Conservation (phyloP, 2,888 invertebrate genomes). For the Scrobipalpa atriplicella region DNA sequence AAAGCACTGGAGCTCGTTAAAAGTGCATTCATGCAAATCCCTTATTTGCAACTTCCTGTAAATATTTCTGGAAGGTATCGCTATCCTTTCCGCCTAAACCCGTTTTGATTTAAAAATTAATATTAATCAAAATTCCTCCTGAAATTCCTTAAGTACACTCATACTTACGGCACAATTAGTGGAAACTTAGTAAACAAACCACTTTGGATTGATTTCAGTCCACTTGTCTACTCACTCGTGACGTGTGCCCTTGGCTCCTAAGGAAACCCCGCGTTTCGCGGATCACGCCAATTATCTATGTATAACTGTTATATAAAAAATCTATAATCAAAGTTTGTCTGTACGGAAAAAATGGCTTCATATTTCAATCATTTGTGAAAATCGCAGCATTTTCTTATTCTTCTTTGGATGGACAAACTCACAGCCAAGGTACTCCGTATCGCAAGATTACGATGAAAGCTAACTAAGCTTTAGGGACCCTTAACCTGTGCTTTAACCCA, state of each 20-base stretch:
- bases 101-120: neutral
- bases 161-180: conserved; percentile 9
- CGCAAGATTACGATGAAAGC: too few relatives aligned
- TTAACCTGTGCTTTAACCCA: too few relatives aligned
- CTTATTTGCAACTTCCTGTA: neutral
- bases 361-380: too few relatives aligned
- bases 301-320: neutral
- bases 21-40: too few relatives aligned
- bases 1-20: too few relatives aligned
- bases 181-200: conserved; percentile 13
- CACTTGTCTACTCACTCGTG: conserved; percentile 46
- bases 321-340: neutral
- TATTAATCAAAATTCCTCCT: neutral
- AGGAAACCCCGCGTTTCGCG: conserved; percentile 54
- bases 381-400: too few relatives aligned
- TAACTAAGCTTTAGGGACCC: too few relatives aligned
- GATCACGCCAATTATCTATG: conserved; percentile 35
- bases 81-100: neutral
- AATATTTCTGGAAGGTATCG: neutral
- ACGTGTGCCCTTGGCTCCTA: conserved; percentile 47
- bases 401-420: too few relatives aligned
- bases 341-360: neutral
- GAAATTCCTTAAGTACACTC: neutral
- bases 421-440: too few relatives aligned
- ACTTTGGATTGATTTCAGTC: conserved; percentile 34